phyloP scores from a whole-genome alignment of 1,140 invertebrate genomes.

The Ephestia elutella region DNA sequence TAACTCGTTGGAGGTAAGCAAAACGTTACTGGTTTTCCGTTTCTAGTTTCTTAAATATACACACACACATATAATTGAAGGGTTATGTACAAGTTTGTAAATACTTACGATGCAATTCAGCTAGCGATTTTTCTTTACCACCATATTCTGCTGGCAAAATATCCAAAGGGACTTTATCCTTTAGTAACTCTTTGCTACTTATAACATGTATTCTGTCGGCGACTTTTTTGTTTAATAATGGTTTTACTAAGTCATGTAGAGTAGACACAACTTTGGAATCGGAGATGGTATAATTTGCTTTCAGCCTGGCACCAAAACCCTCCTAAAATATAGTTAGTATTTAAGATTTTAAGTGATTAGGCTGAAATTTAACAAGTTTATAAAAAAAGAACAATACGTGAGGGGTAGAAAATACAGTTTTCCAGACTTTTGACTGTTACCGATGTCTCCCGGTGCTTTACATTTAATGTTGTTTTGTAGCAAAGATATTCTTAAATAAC shows the following conservation, averaged over 20 bases:
- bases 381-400: no score
- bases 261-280: conserved; percentile 25
- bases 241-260: conserved; percentile 27
- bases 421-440: no score
- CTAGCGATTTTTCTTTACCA: conserved; percentile 30
- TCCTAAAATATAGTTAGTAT: conserved; percentile 21
- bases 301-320: conserved; percentile 14
- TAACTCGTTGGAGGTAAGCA: no score
- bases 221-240: conserved; percentile 30
- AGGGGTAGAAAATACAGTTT: no score
- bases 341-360: no score
- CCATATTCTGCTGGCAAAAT: conserved; percentile 47
- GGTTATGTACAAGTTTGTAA: neutral
- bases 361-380: no score
- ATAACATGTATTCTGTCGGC: conserved; percentile 35
- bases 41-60: no score
- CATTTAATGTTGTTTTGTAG: no score
- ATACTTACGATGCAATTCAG: conserved; percentile 38
- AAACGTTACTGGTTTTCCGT: no score
- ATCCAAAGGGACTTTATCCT: conserved; percentile 33
- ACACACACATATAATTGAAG: no score
- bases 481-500: no score
- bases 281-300: conserved; percentile 22
- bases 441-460: no score
- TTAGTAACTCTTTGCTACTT: conserved; percentile 23